These are phyloP conservation scores for Brachyptera risi DNA, from an alignment of 2,888 invertebrate genomes.

Conservation along the genomic window DNA sequence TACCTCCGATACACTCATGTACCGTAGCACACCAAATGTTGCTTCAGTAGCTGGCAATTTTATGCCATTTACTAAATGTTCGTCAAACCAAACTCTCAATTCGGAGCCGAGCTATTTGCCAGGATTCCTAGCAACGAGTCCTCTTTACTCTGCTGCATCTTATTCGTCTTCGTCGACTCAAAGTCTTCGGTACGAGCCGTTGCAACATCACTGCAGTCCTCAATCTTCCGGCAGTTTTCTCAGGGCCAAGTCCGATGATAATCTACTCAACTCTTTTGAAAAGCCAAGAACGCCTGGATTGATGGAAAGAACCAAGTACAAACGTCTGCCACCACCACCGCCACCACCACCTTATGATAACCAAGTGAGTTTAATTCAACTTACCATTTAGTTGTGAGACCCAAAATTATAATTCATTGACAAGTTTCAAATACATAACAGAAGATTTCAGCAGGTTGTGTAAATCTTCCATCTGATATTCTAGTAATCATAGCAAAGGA, in stretches of 20 bases:
- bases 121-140: slow-evolving; percentile 40
- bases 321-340: slow-evolving; percentile 43
- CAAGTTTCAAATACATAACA: too few species aligned
- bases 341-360: slow-evolving; percentile 53
- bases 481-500: too few species aligned
- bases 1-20: slow-evolving; percentile 66
- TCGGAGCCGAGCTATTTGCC: slow-evolving; percentile 26
- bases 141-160: slow-evolving; percentile 47
- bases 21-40: slow-evolving; percentile 78
- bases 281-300: slow-evolving; percentile 34
- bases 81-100: too few species aligned
- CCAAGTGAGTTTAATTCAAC: slow-evolving; percentile 38
- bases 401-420: too few species aligned
- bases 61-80: slow-evolving; percentile 34
- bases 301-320: slow-evolving; percentile 33
- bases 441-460: too few species aligned
- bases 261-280: slow-evolving; percentile 67
- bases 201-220: slow-evolving; percentile 30
- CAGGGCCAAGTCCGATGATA: slow-evolving; percentile 75
- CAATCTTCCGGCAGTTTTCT: slow-evolving; percentile 49
- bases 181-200: slow-evolving; percentile 43
- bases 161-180: slow-evolving; percentile 46
- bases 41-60: slow-evolving; percentile 36
- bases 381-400: too few species aligned
- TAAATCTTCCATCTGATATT: too few species aligned